These are phyloP conservation scores for Embidobia sp. DNA, from an alignment of 2,888 invertebrate genomes.

Conservation along the genomic window DNA sequence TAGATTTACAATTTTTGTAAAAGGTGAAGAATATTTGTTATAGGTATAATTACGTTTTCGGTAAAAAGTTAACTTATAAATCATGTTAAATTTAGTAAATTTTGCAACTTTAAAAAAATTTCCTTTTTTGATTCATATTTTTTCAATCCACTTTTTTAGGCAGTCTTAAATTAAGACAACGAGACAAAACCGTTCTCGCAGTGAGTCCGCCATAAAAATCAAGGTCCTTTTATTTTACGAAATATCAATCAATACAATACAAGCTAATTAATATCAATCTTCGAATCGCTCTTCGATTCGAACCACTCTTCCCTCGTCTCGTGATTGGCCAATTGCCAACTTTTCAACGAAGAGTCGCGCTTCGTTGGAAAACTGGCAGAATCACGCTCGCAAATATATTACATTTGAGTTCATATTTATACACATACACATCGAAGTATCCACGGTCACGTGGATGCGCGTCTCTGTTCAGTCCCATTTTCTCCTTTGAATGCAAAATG, in stretches of 20 bases:
- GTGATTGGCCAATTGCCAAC: constrained; percentile 16
- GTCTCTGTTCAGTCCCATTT: constrained; percentile 61
- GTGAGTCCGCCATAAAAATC: constrained; percentile 35
- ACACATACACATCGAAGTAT: constrained; percentile 73
- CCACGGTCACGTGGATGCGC: constrained; percentile 36
- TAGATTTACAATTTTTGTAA: too few species aligned
- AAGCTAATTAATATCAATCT: constrained; percentile 46
- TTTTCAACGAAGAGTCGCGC: constrained; percentile 31
- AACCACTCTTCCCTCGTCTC: background rate
- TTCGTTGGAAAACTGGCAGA: constrained; percentile 27
- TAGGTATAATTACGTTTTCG: too few species aligned
- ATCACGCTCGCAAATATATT: constrained; percentile 73
- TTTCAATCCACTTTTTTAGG: too few species aligned
- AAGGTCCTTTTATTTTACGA: constrained; percentile 17
- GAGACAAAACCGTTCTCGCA: too few species aligned
- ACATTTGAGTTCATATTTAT: constrained; percentile 78
- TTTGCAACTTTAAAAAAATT: too few species aligned
- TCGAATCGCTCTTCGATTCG: background rate
- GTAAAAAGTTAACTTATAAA: too few species aligned
- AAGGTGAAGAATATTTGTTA: too few species aligned
- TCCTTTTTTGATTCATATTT: too few species aligned
- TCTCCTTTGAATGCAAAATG: constrained; percentile 58
- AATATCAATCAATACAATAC: constrained; percentile 45
- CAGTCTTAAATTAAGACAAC: too few species aligned
- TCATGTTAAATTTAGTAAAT: too few species aligned